Conservation (phyloP, 2,113 vertebrate species). For the Serinus canaria region DNA sequence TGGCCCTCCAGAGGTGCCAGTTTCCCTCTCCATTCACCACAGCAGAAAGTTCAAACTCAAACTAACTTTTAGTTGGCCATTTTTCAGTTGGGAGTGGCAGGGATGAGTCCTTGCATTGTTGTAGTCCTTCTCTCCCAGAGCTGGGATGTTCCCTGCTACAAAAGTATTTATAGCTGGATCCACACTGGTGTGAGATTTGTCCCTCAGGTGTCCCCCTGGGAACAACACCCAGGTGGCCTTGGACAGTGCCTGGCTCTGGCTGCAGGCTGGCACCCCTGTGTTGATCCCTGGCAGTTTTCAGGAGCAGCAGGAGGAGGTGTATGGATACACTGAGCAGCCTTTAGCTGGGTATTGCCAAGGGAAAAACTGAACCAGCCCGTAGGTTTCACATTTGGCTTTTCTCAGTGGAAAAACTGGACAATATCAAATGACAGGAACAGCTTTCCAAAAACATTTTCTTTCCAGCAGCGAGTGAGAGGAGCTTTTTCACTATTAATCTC, state of each 20-base stretch:
- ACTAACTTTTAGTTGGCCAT: not conserved
- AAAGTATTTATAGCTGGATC: not conserved
- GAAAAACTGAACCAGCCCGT: conserved; percentile 11
- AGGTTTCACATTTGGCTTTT: conserved; percentile 16
- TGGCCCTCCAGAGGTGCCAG: not conserved
- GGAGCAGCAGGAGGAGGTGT: not conserved
- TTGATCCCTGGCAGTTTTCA: not conserved
- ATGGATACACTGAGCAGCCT: not conserved
- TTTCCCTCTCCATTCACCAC: not conserved
- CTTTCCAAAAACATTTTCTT: conserved; percentile 27
- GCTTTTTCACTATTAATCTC: not conserved
- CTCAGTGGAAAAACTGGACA: conserved; percentile 45
- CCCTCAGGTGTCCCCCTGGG: not conserved
- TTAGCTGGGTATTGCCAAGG: not conserved
- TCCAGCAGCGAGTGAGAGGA: not conserved
- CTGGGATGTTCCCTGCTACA: not conserved
- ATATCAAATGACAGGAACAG: not conserved
- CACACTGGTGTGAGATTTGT: not conserved
- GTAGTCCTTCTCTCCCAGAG: not conserved
- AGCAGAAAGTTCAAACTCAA: not conserved
- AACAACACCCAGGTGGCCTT: not conserved
- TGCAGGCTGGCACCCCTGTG: not conserved
- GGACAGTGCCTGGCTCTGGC: not conserved
- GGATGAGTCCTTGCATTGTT: not conserved
- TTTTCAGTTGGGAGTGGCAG: not conserved